Evolutionary conservation across 2,113 vertebrate species (phyloP).

Genomic region (Charadrius vociferus): DNA sequence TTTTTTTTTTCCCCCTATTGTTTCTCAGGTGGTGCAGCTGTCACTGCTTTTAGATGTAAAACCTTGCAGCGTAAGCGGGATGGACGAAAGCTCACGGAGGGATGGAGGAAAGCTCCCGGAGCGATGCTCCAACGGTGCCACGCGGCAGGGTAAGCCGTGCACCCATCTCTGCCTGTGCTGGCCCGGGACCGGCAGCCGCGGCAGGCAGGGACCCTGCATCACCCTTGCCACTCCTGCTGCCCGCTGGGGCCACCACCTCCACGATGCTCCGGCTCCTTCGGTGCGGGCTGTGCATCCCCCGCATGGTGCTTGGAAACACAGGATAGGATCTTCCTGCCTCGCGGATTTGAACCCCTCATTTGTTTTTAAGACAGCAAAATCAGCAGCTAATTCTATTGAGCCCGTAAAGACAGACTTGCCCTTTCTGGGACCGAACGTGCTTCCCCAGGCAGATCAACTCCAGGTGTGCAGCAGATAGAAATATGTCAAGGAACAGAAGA

Average conservation of each 20-base stretch:
- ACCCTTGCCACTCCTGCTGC: accelerated
- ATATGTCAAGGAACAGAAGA: background rate
- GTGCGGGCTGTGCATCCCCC: background rate
- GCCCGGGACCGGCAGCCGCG: background rate
- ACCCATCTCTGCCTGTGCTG: background rate
- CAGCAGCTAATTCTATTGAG: background rate
- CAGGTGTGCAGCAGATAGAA: background rate
- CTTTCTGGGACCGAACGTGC: accelerated
- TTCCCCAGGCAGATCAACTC: background rate
- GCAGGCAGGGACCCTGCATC: background rate
- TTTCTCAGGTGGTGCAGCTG: background rate
- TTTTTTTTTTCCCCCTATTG: background rate
- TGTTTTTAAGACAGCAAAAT: background rate
- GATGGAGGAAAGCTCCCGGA: background rate
- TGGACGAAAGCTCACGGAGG: background rate
- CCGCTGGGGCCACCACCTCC: no score
- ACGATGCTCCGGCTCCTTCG: background rate
- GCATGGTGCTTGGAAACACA: background rate
- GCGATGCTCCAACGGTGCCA: accelerated
- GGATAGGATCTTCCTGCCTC: background rate
- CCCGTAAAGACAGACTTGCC: background rate
- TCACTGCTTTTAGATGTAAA: background rate
- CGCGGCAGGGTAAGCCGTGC: accelerated
- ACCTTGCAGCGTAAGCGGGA: background rate
- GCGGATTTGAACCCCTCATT: background rate